Evolutionary conservation across 35 echinoderm and acorn worm species (phyloP).

Genomic region (Diadema setosum): DNA sequence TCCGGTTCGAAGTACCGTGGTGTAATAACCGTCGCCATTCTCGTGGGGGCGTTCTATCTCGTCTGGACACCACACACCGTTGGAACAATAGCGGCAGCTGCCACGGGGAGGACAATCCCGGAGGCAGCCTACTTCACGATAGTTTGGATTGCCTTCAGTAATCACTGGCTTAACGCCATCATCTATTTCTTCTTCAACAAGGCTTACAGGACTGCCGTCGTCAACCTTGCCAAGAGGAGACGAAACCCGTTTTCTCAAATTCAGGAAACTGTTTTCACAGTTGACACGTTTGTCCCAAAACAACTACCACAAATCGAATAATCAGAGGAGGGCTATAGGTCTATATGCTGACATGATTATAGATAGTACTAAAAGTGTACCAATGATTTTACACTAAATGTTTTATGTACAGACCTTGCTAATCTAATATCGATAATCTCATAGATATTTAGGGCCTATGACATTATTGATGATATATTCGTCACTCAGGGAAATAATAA

Average conservation of each 20-base stretch:
- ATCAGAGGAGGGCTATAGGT: too few relatives aligned
- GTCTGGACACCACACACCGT: not conserved
- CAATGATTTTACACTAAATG: too few relatives aligned
- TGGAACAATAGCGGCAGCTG: not conserved
- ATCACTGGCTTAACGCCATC: not conserved
- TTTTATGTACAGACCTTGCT: too few relatives aligned
- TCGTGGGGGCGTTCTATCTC: not conserved
- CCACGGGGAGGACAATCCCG: not conserved
- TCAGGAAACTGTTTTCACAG: too few relatives aligned
- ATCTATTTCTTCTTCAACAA: not conserved
- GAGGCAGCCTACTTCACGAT: not conserved
- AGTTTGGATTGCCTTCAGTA: not conserved
- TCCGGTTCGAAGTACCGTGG: not conserved
- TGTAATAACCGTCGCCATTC: not conserved
- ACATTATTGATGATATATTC: too few relatives aligned
- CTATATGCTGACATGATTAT: too few relatives aligned
- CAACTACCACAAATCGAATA: too few relatives aligned
- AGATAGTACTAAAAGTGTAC: too few relatives aligned
- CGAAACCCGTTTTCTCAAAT: not conserved
- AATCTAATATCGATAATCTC: too few relatives aligned
- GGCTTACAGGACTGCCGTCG: not conserved
- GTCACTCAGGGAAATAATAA: too few relatives aligned
- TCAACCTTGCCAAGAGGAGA: not conserved
- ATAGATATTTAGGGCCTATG: too few relatives aligned
- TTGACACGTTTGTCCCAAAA: too few relatives aligned